A percentile compares a stretch with the other conserved stretches of the same genome.
Conservation (phyloP, 2,113 vertebrate genomes). For the Neodon shergylaensis region DNA sequence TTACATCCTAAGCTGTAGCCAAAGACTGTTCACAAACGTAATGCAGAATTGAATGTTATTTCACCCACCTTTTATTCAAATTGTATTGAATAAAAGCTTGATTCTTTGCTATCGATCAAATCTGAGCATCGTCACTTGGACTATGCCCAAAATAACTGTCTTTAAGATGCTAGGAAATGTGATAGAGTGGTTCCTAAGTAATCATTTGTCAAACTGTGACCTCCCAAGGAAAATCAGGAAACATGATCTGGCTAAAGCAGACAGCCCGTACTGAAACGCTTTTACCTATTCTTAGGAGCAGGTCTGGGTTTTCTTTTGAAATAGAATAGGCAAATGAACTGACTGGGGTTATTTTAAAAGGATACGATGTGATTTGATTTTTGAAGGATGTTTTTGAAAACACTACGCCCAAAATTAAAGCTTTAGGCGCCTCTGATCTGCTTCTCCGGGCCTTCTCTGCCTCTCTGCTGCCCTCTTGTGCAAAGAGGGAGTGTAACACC, state of each 20-base stretch:
- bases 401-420: conserved; percentile 71
- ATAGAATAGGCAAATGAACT: conserved; percentile 51
- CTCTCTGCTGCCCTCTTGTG: conserved; percentile 83
- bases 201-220: conserved; percentile 41
- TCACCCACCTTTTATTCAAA: conserved; percentile 28
- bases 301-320: conserved; percentile 37
- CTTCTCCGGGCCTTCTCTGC: conserved; percentile 22
- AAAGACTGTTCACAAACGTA: conserved; percentile 20
- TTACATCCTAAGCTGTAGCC: background rate
- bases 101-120: background rate
- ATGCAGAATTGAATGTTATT: conserved; percentile 21
- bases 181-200: background rate
- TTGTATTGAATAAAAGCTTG: conserved; percentile 1
- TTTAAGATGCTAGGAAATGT: background rate
- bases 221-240: conserved; percentile 35
- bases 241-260: conserved; percentile 22
- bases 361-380: conserved; percentile 49
- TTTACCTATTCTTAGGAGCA: conserved; percentile 11
- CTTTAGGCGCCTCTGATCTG: conserved; percentile 25
- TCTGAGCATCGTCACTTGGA: background rate
- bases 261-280: background rate
- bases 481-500: conserved; percentile 34
- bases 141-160: background rate
- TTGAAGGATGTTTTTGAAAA: conserved; percentile 59
- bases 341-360: conserved; percentile 38